These are phyloP conservation scores for Alloplasta piceator DNA, from an alignment of 2,888 invertebrate species.

Conservation along the genomic window DNA sequence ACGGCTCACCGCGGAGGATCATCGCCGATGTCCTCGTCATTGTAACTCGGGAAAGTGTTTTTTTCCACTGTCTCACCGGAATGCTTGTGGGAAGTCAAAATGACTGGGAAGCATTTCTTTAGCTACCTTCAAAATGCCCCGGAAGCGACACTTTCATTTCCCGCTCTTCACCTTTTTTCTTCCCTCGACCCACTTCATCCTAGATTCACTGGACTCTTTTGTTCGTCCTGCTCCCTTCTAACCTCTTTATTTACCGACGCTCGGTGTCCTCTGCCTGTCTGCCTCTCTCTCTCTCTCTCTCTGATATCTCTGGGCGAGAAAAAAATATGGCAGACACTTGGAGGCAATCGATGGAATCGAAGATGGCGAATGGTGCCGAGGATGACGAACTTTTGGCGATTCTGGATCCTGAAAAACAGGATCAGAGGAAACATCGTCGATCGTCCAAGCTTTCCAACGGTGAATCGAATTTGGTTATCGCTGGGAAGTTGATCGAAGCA, in stretches of 20 bases:
- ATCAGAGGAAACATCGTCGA: too few relatives aligned
- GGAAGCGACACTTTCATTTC: neutral
- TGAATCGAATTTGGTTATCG: neutral
- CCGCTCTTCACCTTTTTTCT: neutral
- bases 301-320: neutral
- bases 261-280: constrained; percentile 4
- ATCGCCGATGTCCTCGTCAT: neutral
- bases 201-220: neutral
- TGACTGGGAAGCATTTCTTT: neutral
- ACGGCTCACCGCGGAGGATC: neutral
- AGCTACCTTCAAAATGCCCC: neutral
- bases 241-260: neutral
- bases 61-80: neutral
- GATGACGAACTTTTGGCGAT: neutral
- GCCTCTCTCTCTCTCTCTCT: neutral
- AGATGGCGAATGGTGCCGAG: neutral
- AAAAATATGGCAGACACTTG: constrained; percentile 22
- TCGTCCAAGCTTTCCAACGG: neutral
- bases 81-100: neutral
- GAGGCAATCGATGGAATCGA: constrained; percentile 26
- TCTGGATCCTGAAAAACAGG: neutral
- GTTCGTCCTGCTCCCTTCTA: neutral
- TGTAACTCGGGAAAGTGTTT: neutral
- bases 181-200: neutral
- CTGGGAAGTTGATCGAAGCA: neutral